phyloP scores from a whole-genome alignment of 2,113 vertebrate species.

The Cichladusa arquata region DNA sequence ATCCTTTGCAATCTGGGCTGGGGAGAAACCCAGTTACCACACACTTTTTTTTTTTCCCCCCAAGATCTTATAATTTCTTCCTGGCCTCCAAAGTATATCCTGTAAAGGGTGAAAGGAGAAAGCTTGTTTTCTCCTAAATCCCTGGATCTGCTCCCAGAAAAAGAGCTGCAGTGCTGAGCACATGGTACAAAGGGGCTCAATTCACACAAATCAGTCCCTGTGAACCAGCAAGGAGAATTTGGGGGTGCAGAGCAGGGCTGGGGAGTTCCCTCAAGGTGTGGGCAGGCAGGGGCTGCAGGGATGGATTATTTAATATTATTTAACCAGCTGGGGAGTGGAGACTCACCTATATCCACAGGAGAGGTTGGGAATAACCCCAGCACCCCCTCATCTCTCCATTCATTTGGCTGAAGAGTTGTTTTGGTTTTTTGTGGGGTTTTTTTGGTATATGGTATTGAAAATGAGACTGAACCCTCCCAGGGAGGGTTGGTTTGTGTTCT shows the following conservation, averaged over 20 bases:
- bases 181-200: fast-evolving
- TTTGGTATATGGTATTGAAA: background rate
- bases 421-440: too few species aligned
- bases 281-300: background rate
- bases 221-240: fast-evolving
- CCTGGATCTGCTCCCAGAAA: background rate
- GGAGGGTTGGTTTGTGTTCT: constrained; percentile 9
- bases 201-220: background rate
- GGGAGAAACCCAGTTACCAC: background rate
- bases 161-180: background rate
- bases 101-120: background rate
- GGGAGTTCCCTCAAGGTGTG: background rate
- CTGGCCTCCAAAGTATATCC: background rate
- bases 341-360: background rate
- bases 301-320: background rate
- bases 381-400: background rate
- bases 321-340: background rate
- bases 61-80: background rate
- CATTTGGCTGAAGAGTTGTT: background rate
- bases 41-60: background rate
- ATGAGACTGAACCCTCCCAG: fast-evolving
- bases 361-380: background rate
- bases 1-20: background rate
- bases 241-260: background rate
- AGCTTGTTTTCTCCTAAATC: background rate